These are phyloP conservation scores for Pantherophis guttatus DNA, from an alignment of 2,113 vertebrate genomes.

Conservation along the genomic window DNA sequence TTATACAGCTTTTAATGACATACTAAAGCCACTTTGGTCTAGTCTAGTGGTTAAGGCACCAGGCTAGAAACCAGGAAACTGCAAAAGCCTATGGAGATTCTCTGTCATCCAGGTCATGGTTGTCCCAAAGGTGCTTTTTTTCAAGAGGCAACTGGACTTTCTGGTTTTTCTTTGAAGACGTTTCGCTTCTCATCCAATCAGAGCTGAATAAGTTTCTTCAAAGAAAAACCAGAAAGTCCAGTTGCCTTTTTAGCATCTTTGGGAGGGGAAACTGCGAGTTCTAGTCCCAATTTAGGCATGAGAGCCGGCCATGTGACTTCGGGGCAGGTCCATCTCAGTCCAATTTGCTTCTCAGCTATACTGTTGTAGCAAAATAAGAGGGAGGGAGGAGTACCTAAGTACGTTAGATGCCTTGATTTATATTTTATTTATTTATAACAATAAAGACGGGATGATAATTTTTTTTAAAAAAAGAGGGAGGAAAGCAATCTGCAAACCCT, in stretches of 20 bases:
- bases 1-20: background rate
- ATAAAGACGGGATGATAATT: background rate
- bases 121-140: no score
- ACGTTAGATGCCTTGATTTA: background rate
- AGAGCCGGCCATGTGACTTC: background rate
- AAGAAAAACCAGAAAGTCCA: no score
- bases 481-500: background rate
- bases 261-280: background rate
- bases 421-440: background rate
- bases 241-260: no score
- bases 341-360: background rate
- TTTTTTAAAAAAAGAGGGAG: background rate
- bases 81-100: background rate
- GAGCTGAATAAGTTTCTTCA: no score
- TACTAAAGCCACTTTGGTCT: background rate
- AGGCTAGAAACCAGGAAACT: background rate
- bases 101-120: no score
- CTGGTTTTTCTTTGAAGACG: no score
- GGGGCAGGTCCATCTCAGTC: background rate
- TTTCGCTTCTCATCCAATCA: no score
- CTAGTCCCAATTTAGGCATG: background rate
- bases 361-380: background rate
- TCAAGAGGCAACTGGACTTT: no score
- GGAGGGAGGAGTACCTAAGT: no score
- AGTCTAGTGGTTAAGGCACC: background rate